Base-by-base conservation (phyloP, 2,113 vertebrate genomes). In the Labeo catla region DNA sequence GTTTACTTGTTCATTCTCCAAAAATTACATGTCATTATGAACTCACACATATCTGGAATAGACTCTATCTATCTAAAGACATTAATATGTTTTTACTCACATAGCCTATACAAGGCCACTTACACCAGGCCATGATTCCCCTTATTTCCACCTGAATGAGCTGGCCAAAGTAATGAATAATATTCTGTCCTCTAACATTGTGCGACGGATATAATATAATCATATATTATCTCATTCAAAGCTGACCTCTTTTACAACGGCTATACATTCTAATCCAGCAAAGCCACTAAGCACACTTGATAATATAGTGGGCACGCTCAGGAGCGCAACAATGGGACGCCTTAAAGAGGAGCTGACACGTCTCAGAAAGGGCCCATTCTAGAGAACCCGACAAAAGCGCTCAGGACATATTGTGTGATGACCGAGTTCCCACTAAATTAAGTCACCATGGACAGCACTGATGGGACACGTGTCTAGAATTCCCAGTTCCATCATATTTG, bases 271-370 rank as follows among this genome's bases (percentile, higher is more conserved):
- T 86, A 82, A 89, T 86, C 87, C 83, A 76, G 82, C 57, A 80
- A 66, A 65, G 70, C 76, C 87, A 81, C 86, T 83, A 87, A 87
- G 86, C 87, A 80, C 87, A 88, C 90, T 77, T 89, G 86, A 86
- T 90, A 89, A 89, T 89, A 85, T 87, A 89, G 86, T 86, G 82
- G 76, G 81, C 82, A 88, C 86, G 78, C 79, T 86, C 86, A 65
- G 86, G 84, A 61, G 77, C 63, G 21, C 66, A 50, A 91, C 90
- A 92, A 92, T 87, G 74, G 65, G 87, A 80, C 79, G 82, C 76
- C 81, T 85, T 89, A 88, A 88, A 90, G 87, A 90, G 89, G 86
- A 88, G 87, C 87, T 90, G 87, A 89, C 90, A 91, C 83, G 66
- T 83, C 85, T 89, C 88, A 89, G 84, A 91, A 86, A 89, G 83